Base-by-base conservation (phyloP, 2,113 vertebrate genomes). In the Psilopsiagon aymara region DNA sequence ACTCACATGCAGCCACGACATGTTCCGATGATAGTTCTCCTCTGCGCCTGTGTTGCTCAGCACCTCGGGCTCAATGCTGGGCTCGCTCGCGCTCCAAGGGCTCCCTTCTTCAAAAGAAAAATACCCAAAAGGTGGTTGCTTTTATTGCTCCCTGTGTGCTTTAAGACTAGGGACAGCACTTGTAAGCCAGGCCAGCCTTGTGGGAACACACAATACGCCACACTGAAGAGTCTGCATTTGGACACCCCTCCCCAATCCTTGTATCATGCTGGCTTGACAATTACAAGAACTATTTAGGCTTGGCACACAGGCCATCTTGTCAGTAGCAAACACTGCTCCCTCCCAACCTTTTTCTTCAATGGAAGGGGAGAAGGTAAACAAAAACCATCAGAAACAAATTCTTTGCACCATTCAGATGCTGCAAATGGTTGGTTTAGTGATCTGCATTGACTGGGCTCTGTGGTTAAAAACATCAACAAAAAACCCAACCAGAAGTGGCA, bases 1-100 rank as follows among this genome's bases (percentile, higher is more conserved):
- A 98, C 99, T 96, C 97, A 99, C 99, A 6, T 99, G 99, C 47
- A 99, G 98, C 99, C 99, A 99, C 0, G 99, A 99, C 99, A 99
- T 99, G 97, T 99, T 99, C 77, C 98, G 98, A 76, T 99, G 99
- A 88, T 99, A 99, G 94, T 99, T 99, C 81, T 99, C 99, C 96
- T 99, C 99, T 0, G 96, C 81, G 82, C 99, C 98, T 33, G 98
- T 98, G 74, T 97, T 98, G 87, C 99, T 98, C 95, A 98, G 98
- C 63, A 99, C 99, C 92, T 99, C 99, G 3, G 99, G 99, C 92
- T 99, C 99, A 76, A 99, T 99, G 96, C 99, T 99, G 96, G 99
- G 99, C 43, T 99, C 99, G 2, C 99, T 99, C 47, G 99, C 98
- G 64, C 99, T 99, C 98, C 99, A 99, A 41, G 99, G 99, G 87